Conservation (phyloP, 2,113 vertebrate genomes). For the Chaenogobius annularis region DNA sequence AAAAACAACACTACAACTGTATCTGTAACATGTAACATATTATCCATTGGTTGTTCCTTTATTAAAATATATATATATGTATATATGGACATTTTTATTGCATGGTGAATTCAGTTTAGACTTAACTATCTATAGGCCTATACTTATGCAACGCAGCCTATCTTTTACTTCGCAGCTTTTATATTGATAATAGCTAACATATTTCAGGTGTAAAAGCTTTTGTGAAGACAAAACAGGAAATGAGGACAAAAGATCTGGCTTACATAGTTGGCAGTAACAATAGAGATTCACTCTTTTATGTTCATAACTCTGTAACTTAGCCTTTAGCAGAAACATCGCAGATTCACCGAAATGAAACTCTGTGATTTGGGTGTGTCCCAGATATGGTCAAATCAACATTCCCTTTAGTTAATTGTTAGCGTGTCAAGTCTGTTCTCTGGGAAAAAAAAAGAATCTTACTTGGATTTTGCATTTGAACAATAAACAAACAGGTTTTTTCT, state of each 20-base stretch:
- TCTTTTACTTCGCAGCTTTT: not conserved
- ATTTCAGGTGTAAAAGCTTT: not conserved
- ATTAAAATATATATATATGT: not conserved
- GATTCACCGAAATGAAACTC: not conserved
- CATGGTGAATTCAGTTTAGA: no score
- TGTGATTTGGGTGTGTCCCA: not conserved
- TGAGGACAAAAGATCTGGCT: not conserved
- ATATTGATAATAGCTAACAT: not conserved
- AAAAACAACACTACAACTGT: not conserved
- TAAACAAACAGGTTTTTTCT: conserved; percentile 15
- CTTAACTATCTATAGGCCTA: not conserved
- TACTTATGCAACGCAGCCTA: not conserved
- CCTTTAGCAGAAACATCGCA: not conserved
- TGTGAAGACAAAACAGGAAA: not conserved
- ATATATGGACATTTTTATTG: no score
- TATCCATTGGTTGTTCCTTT: not conserved
- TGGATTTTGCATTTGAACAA: not conserved
- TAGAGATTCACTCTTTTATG: not conserved
- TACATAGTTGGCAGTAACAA: not conserved
- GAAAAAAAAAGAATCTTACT: not conserved
- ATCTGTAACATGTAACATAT: no score
- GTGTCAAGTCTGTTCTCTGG: no score
- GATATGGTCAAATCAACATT: not conserved
- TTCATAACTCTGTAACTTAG: not conserved
- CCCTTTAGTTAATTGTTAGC: not conserved